Percentiles rank a stretch among this genome's conserved stretches.
These are phyloP conservation scores for Sinocyclocheilus anophthalmus DNA, from an alignment of 2,113 vertebrate genomes.

Conservation along the genomic window DNA sequence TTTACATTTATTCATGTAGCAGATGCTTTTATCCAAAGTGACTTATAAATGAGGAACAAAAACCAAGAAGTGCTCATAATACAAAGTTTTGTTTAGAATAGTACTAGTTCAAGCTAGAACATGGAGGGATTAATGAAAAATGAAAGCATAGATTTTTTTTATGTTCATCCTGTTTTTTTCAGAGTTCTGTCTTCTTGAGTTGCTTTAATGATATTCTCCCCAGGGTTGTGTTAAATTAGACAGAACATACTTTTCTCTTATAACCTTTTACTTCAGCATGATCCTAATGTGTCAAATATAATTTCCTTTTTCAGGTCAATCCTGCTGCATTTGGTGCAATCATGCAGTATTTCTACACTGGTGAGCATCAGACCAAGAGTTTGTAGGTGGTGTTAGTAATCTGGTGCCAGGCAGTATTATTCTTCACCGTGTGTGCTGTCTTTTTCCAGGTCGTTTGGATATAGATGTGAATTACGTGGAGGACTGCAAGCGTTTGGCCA, in stretches of 20 bases:
- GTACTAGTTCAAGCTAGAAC: too few relatives aligned
- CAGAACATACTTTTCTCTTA: not conserved
- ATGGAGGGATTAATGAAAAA: too few relatives aligned
- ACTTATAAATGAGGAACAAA: too few relatives aligned
- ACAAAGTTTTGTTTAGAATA: too few relatives aligned
- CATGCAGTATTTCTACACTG: constrained; percentile 95
- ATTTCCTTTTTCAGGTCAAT: constrained; percentile 79
- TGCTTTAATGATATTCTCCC: not conserved
- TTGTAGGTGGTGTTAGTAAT: too few relatives aligned
- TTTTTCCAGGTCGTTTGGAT: constrained; percentile 83
- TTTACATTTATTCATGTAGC: too few relatives aligned
- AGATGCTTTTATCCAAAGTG: too few relatives aligned
- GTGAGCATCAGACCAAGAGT: constrained; percentile 67
- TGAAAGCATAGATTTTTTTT: too few relatives aligned
- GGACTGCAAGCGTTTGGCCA: constrained; percentile 90
- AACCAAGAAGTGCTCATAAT: too few relatives aligned
- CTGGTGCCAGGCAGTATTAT: not conserved
- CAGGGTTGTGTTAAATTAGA: not conserved
- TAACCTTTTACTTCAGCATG: not conserved
- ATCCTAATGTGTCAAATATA: not conserved
- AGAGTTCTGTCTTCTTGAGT: not conserved
- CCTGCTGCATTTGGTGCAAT: constrained; percentile 91
- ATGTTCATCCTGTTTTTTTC: not conserved
- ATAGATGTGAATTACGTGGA: constrained; percentile 88
- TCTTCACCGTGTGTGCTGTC: not conserved